Evolutionary conservation across 1,140 invertebrate genomes (phyloP).

Genomic region (Zaprionus lachaisei): DNA sequence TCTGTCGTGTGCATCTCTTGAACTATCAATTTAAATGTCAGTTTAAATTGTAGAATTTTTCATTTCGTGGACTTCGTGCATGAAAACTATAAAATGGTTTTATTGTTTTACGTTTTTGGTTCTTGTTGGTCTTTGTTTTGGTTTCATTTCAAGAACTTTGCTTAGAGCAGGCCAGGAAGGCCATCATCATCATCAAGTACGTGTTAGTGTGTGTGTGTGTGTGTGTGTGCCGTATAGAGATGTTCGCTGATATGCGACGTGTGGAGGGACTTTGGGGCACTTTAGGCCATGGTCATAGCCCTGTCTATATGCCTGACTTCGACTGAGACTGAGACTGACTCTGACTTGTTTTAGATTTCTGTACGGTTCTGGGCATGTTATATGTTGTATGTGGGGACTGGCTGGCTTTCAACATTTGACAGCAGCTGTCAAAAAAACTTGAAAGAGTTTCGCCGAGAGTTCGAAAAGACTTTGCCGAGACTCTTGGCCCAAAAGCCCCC

Average conservation of each 20-base stretch:
- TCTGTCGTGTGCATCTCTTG: conserved; percentile 84
- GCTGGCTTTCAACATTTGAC: conserved; percentile 80
- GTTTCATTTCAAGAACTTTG: conserved; percentile 61
- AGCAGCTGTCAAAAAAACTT: conserved; percentile 83
- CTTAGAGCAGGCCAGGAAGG: conserved; percentile 46
- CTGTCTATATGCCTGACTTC: conserved; percentile 34
- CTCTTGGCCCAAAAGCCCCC: conserved; percentile 34
- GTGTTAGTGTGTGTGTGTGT: conserved; percentile 28
- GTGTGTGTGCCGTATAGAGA: conserved; percentile 57
- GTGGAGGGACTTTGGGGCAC: conserved; percentile 44
- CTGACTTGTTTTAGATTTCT: conserved; percentile 79
- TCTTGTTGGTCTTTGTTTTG: conserved; percentile 23
- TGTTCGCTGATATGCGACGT: conserved; percentile 51
- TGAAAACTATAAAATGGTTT: conserved; percentile 81
- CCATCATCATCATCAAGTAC: not conserved
- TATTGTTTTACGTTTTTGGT: conserved; percentile 33
- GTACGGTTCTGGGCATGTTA: conserved; percentile 30
- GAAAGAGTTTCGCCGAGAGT: conserved; percentile 76
- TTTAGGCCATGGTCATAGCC: conserved; percentile 49
- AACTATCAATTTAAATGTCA: conserved; percentile 84
- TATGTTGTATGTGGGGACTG: conserved; percentile 58
- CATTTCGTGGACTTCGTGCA: conserved; percentile 83
- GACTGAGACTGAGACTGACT: conserved; percentile 39
- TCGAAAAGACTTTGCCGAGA: conserved; percentile 60
- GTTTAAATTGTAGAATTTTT: conserved; percentile 84